These are phyloP conservation scores for Heteromyza rotundicornis DNA, from an alignment of 2,888 invertebrate species.

Conservation along the genomic window DNA sequence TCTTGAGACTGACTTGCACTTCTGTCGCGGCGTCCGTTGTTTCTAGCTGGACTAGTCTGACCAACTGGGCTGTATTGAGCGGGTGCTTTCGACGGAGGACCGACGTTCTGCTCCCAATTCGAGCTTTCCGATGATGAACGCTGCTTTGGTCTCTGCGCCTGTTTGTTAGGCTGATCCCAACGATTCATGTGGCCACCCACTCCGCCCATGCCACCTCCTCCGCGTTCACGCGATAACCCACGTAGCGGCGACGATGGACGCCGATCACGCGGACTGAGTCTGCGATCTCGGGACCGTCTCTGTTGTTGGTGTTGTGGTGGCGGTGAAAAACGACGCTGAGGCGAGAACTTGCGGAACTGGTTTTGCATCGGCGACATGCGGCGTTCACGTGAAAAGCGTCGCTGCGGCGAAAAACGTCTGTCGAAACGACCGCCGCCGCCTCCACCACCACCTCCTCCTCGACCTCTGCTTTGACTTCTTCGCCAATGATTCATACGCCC, in stretches of 20 bases:
- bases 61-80: constrained; percentile 20
- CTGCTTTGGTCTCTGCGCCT: constrained; percentile 29
- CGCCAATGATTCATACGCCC: constrained; percentile 54
- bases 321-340: constrained; percentile 51
- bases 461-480: constrained; percentile 49
- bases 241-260: constrained; percentile 54
- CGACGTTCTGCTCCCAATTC: constrained; percentile 41
- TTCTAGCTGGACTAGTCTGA: constrained; percentile 26
- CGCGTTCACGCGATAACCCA: constrained; percentile 38
- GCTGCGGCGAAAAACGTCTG: constrained; percentile 44
- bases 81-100: constrained; percentile 20
- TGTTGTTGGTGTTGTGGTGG: constrained; percentile 36
- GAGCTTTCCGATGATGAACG: constrained; percentile 45
- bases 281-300: constrained; percentile 46
- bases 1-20: constrained; percentile 40
- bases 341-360: constrained; percentile 55
- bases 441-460: constrained; percentile 39
- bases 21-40: constrained; percentile 37
- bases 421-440: constrained; percentile 36
- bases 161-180: constrained; percentile 43
- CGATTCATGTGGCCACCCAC: constrained; percentile 47
- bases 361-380: constrained; percentile 47
- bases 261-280: constrained; percentile 35
- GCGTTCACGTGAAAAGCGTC: constrained; percentile 48
- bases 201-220: constrained; percentile 17